Evolutionary conservation across 1,140 invertebrate species (phyloP).

Genomic region (Cotesia typhae): DNA sequence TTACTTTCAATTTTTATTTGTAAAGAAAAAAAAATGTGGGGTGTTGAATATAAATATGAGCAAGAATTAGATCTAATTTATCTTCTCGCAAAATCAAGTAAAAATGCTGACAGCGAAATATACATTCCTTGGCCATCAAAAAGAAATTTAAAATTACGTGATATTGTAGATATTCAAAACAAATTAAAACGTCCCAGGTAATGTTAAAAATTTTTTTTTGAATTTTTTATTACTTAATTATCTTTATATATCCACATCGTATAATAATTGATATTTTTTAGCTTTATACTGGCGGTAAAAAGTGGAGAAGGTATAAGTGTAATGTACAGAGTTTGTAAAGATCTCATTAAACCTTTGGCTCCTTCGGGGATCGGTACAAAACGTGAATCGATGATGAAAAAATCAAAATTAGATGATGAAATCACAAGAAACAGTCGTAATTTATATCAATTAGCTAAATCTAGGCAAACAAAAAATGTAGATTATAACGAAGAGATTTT

Average conservation of each 20-base stretch:
- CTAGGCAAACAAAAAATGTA: not conserved
- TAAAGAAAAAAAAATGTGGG: slow-evolving; percentile 22
- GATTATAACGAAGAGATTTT: not conserved
- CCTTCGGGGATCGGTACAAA: not conserved
- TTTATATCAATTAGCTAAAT: slow-evolving; percentile 27
- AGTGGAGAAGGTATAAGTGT: slow-evolving; percentile 17
- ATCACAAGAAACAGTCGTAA: slow-evolving; percentile 8
- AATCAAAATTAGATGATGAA: not conserved
- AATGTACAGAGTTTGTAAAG: slow-evolving; percentile 38
- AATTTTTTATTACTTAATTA: too few relatives aligned
- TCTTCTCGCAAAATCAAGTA: slow-evolving; percentile 17
- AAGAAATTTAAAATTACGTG: slow-evolving; percentile 23
- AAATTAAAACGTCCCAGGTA: slow-evolving; percentile 24
- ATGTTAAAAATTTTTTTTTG: not conserved
- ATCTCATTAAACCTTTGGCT: slow-evolving; percentile 9
- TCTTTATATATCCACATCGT: too few relatives aligned
- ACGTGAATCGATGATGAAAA: slow-evolving; percentile 15
- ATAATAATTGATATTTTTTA: not conserved
- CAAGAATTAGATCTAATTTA: slow-evolving; percentile 35
- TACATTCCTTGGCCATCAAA: slow-evolving; percentile 34
- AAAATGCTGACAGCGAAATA: slow-evolving; percentile 23
- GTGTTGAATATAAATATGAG: slow-evolving; percentile 36
- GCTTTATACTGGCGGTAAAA: slow-evolving; percentile 11
- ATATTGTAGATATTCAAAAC: slow-evolving; percentile 32
- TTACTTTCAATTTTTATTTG: slow-evolving; percentile 3